Base-by-base conservation (phyloP, 1,140 invertebrate genomes). In the Idris sp. region DNA sequence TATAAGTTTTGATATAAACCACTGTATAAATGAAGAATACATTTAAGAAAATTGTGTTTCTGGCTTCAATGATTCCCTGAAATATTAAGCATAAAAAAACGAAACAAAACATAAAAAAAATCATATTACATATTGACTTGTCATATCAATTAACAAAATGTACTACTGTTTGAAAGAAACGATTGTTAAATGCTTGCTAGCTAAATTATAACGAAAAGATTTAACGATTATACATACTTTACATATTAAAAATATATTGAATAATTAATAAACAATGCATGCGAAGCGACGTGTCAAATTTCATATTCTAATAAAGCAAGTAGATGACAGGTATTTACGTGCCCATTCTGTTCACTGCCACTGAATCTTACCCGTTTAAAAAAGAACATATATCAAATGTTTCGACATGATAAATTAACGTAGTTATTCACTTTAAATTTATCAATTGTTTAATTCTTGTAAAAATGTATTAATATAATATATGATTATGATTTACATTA, bases 1-100 rank as follows among this genome's bases (percentile, higher is more conserved):
- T 86, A 86, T 86, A 86, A 82, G 81, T 84, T 86, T 86, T 86
- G 81, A 86, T 86, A 86, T 83, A 81, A 79, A 75, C 72, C 77
- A 65, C 80, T 83, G 79, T 81, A 82, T 83, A 84, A 74, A 77
- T 83, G 79, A 83, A 80, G 76, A 79, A 77, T 79, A 81, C 71
- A 48, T 67, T 76, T 79, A 76, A 78, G 69, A 72, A 56, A 76
- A 73, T 77, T 78, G 49, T 78, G 68, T 76, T 80, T 83, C 46
- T 49, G 76, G 71, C 79, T 82, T 80, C 41, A 65, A 76, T 67
- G 79, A 75, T 80, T 67, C 77, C 81, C 78, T 82, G 80, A 79
- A 43, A 64, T 54, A 49, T 38, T 18, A 38, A 38, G 18, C 2
- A 8, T 16, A 48, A 41, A 30, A 62, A 2, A 6, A 71, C 22